These are phyloP conservation scores for Zenarchopterus dispar DNA, from an alignment of 2,797 vertebrate species.

Conservation along the genomic window DNA sequence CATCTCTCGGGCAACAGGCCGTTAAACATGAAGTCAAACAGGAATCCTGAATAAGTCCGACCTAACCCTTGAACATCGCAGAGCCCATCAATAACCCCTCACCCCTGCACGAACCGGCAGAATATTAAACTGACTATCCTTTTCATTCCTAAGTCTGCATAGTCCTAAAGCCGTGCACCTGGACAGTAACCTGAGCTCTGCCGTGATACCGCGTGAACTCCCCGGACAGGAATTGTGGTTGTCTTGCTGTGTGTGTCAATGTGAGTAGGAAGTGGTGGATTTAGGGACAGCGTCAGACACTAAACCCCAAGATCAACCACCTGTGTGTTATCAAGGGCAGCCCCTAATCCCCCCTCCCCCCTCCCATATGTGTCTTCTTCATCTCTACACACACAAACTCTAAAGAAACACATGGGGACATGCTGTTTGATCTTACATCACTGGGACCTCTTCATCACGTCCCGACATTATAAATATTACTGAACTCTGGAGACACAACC, in stretches of 20 bases:
- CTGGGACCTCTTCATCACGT: slow-evolving; percentile 38
- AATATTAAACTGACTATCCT: slow-evolving; percentile 67
- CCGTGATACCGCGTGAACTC: slow-evolving; percentile 52
- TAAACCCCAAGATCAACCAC: slow-evolving; percentile 76
- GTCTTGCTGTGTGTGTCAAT: slow-evolving; percentile 43
- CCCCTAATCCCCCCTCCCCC: slow-evolving; percentile 54
- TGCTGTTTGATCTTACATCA: slow-evolving; percentile 50
- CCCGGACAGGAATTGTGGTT: slow-evolving; percentile 55
- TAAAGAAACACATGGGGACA: slow-evolving; percentile 15
- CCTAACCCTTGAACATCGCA: slow-evolving; percentile 53
- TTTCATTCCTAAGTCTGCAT: slow-evolving; percentile 58
- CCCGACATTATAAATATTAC: slow-evolving; percentile 17
- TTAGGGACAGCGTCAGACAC: slow-evolving; percentile 59
- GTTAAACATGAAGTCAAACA: slow-evolving; percentile 63
- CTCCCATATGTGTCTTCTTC: slow-evolving; percentile 58
- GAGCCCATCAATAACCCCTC: slow-evolving; percentile 60
- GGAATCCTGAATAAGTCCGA: slow-evolving; percentile 41
- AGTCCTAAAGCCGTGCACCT: slow-evolving; percentile 36
- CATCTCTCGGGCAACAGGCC: slow-evolving; percentile 44
- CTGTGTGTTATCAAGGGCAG: slow-evolving; percentile 75
- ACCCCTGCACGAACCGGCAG: slow-evolving; percentile 62
- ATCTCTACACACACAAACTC: slow-evolving; percentile 23
- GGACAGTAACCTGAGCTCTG: slow-evolving; percentile 61
- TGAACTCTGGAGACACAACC: slow-evolving; percentile 17
- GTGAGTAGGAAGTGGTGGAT: slow-evolving; percentile 63